Conservation (phyloP, 2,113 vertebrate species). For the Hyaena hyaena region DNA sequence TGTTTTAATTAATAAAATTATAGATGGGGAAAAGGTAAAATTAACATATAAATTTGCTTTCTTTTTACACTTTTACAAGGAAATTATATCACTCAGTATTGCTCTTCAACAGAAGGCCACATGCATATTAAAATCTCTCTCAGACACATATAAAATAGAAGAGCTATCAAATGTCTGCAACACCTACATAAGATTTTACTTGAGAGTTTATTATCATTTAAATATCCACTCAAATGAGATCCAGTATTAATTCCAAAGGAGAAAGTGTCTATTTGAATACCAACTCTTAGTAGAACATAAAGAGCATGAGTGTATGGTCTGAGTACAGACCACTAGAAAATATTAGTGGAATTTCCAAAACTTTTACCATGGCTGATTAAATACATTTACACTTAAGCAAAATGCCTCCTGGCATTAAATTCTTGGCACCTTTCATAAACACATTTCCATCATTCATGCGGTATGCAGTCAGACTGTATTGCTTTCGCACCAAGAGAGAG, state of each 20-base stretch:
- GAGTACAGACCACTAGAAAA: neutral
- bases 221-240: constrained; percentile 9
- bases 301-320: neutral
- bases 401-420: neutral
- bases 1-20: constrained; percentile 5
- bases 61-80: neutral
- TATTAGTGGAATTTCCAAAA: neutral
- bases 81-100: neutral
- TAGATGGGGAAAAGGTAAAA: neutral
- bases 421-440: neutral
- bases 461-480: neutral
- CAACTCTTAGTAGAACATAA: neutral
- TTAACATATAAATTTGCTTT: constrained; percentile 21
- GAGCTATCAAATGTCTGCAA: neutral
- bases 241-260: neutral
- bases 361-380: neutral
- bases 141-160: neutral
- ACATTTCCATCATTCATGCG: neutral
- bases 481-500: neutral
- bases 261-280: neutral
- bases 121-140: neutral
- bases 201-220: neutral
- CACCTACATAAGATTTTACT: neutral
- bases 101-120: neutral
- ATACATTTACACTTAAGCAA: neutral